Conservation (phyloP, 2,113 vertebrate species). For the Oncorhynchus gorbuscha region DNA sequence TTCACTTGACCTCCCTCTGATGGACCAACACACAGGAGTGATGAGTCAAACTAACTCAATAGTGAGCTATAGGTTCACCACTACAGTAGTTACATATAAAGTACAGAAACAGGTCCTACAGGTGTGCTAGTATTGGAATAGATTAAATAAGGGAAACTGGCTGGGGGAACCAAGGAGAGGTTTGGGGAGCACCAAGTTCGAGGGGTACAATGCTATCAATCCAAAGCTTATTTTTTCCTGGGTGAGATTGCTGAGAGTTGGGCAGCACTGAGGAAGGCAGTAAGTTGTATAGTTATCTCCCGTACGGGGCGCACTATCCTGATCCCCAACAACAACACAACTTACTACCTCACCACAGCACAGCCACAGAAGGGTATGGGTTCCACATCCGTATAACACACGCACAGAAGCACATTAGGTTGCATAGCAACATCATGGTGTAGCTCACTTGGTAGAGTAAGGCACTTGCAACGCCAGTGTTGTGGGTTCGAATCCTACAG, state of each 20-base stretch:
- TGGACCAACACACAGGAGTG: neutral
- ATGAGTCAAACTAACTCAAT: neutral
- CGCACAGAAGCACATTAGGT: neutral
- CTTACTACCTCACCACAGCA: slow-evolving; percentile 91
- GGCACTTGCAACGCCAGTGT: no score
- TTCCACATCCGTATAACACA: neutral
- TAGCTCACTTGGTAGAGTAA: neutral
- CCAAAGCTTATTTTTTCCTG: neutral
- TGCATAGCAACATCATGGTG: neutral
- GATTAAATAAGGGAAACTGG: no score
- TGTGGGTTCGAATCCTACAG: no score
- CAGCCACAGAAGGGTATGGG: slow-evolving; percentile 30
- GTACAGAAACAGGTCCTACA: no score
- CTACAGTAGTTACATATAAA: no score
- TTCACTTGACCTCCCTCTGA: neutral
- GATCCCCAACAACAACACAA: slow-evolving; percentile 95
- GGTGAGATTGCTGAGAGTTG: neutral
- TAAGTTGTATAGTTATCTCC: slow-evolving; percentile 97
- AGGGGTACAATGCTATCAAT: neutral
- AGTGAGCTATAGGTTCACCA: no score
- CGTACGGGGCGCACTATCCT: slow-evolving; percentile 79
- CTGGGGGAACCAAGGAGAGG: no score
- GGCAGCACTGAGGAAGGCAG: slow-evolving; percentile 84
- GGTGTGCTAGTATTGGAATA: no score
- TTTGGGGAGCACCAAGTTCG: neutral